phyloP scores from a whole-genome alignment of 2,797 vertebrate species.

The Acanthis flammea region DNA sequence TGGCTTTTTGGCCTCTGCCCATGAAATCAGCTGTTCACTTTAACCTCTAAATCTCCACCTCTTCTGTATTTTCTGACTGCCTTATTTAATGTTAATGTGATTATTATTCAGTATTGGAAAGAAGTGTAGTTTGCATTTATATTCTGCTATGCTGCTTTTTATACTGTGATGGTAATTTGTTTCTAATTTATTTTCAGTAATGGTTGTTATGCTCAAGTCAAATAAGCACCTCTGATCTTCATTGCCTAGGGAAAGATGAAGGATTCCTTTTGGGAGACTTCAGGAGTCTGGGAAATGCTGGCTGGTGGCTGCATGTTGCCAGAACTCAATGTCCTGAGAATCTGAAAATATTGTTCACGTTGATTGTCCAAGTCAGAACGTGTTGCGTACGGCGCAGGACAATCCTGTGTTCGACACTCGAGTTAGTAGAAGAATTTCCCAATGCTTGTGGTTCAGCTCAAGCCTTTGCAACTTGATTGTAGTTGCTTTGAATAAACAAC shows the following conservation, averaged over 20 bases:
- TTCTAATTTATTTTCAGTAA: not conserved
- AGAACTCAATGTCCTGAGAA: conserved; percentile 13
- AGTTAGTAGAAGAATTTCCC: conserved; percentile 23
- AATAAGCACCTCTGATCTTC: not conserved
- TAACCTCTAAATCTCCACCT: not conserved
- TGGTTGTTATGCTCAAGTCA: not conserved
- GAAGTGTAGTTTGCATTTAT: not conserved
- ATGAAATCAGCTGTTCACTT: not conserved
- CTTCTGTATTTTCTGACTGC: not conserved
- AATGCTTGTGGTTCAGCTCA: conserved; percentile 18
- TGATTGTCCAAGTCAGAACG: not conserved
- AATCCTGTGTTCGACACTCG: not conserved
- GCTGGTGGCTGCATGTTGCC: not conserved
- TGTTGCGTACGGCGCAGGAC: not conserved
- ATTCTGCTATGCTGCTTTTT: not conserved
- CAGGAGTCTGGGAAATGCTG: not conserved
- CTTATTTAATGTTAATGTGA: not conserved
- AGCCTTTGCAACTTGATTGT: not conserved
- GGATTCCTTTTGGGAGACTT: not conserved
- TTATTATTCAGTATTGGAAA: not conserved
- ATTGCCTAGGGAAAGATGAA: not conserved
- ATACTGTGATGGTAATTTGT: not conserved
- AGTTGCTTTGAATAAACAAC: conserved; percentile 12
- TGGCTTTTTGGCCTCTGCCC: not conserved
- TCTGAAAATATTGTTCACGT: not conserved